Evolutionary conservation across 1,140 invertebrate species (phyloP).

Genomic region (Leptinotarsa texana): DNA sequence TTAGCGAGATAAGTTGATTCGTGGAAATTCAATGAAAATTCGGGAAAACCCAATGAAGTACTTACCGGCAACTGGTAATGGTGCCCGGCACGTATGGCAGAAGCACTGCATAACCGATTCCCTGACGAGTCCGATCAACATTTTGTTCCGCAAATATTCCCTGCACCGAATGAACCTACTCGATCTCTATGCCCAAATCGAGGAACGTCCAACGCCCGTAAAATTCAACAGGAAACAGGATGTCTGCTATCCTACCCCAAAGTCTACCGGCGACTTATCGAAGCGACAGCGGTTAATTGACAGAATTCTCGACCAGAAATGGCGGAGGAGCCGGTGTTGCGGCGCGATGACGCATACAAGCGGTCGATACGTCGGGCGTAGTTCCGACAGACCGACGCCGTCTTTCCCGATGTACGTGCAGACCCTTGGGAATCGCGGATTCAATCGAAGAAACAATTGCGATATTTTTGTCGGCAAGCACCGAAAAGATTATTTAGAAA

Average conservation of each 20-base stretch:
- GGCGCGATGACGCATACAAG: slow-evolving; percentile 17
- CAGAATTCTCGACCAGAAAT: not conserved
- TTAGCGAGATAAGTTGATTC: too few relatives aligned
- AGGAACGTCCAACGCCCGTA: not conserved
- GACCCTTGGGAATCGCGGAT: not conserved
- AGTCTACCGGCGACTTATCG: not conserved
- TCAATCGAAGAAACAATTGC: not conserved
- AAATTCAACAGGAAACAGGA: not conserved
- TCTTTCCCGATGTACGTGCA: not conserved
- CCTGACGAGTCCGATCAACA: slow-evolving; percentile 83
- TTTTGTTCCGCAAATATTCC: slow-evolving; percentile 55
- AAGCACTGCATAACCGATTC: slow-evolving; percentile 88
- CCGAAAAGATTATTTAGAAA: too few relatives aligned
- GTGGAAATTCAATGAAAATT: not conserved
- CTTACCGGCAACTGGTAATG: slow-evolving; percentile 74
- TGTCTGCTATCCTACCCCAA: not conserved
- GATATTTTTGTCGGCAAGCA: not conserved
- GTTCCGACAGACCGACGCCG: slow-evolving; percentile 21
- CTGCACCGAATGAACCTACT: not conserved
- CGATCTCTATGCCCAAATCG: not conserved
- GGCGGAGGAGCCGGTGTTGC: slow-evolving; percentile 1
- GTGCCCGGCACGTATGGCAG: slow-evolving; percentile 84
- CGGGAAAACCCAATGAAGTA: not conserved
- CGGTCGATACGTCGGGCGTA: slow-evolving; percentile 30
- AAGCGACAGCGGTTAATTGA: not conserved